Percentiles rank a stretch among this genome's conserved stretches.
phyloP scores from a whole-genome alignment of 2,797 vertebrate genomes.

The Sebastes minor region DNA sequence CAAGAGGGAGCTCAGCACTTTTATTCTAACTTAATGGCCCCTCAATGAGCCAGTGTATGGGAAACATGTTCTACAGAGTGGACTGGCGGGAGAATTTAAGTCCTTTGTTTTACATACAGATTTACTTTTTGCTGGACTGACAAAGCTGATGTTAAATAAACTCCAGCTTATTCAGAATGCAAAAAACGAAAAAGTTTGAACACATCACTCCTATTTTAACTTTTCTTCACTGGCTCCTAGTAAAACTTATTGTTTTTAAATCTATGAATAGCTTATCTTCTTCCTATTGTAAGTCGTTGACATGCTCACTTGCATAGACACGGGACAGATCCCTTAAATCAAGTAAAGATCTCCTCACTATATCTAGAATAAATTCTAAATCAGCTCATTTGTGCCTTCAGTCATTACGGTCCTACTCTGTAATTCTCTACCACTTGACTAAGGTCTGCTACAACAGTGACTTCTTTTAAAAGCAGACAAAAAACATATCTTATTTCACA shows the following conservation, averaged over 20 bases:
- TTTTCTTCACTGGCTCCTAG: not conserved
- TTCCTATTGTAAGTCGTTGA: not conserved
- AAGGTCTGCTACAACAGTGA: too few relatives aligned
- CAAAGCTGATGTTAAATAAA: not conserved
- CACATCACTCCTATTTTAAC: not conserved
- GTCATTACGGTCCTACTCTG: not conserved
- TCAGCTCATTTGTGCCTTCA: not conserved
- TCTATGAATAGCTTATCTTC: not conserved
- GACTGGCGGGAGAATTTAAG: not conserved
- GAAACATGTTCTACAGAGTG: not conserved
- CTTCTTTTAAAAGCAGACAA: too few relatives aligned
- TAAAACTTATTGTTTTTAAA: not conserved
- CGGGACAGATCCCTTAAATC: too few relatives aligned
- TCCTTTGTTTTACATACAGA: not conserved
- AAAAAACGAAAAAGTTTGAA: not conserved
- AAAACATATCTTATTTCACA: too few relatives aligned
- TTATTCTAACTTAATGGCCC: not conserved
- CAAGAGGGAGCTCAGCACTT: slow-evolving; percentile 49
- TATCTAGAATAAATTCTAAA: too few relatives aligned
- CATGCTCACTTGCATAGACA: not conserved
- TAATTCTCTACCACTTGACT: too few relatives aligned
- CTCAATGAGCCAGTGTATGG: not conserved
- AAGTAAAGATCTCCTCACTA: too few relatives aligned
- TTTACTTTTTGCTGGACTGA: not conserved
- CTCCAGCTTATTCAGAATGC: not conserved